Percentiles rank a stretch among this genome's conserved stretches.
phyloP scores from a whole-genome alignment of 2,797 vertebrate genomes.

The Adrianichthys oophorus region DNA sequence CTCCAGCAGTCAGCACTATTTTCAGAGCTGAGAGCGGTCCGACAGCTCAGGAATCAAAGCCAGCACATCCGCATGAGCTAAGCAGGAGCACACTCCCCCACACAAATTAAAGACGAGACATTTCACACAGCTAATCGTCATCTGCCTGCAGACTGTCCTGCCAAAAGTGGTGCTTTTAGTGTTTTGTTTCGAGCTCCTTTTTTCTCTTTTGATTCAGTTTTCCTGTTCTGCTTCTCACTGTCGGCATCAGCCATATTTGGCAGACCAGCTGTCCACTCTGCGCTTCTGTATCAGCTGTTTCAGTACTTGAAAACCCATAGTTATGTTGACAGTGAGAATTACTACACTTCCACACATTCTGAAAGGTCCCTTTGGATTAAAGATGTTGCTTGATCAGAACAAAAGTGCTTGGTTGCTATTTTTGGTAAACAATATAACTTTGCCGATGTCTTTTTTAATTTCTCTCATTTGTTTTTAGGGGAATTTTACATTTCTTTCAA shows the following conservation, averaged over 20 bases:
- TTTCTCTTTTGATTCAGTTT: conserved; percentile 33
- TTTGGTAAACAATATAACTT: no score
- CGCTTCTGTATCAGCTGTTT: conserved; percentile 58
- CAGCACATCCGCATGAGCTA: conserved; percentile 53
- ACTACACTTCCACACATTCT: conserved; percentile 5
- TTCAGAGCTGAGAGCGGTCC: conserved; percentile 62
- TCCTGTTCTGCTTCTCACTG: conserved; percentile 41
- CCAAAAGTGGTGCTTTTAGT: conserved; percentile 38
- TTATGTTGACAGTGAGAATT: conserved; percentile 58
- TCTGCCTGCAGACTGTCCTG: conserved; percentile 44
- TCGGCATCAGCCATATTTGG: conserved; percentile 49
- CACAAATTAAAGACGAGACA: conserved; percentile 50
- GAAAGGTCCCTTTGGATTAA: conserved; percentile 22
- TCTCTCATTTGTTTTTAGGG: no score
- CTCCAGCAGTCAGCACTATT: conserved; percentile 70
- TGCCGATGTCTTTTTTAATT: no score
- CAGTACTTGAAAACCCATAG: conserved; percentile 59
- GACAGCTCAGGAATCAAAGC: conserved; percentile 63
- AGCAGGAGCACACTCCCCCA: conserved; percentile 41
- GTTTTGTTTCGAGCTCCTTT: conserved; percentile 50
- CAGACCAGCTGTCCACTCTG: conserved; percentile 56
- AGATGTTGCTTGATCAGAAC: neutral
- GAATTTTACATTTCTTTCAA: conserved; percentile 7
- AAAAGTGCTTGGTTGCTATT: no score
- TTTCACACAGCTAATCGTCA: conserved; percentile 60